These are phyloP conservation scores for Vollenhovia emeryi DNA, from an alignment of 1,140 invertebrate genomes.

Conservation along the genomic window DNA sequence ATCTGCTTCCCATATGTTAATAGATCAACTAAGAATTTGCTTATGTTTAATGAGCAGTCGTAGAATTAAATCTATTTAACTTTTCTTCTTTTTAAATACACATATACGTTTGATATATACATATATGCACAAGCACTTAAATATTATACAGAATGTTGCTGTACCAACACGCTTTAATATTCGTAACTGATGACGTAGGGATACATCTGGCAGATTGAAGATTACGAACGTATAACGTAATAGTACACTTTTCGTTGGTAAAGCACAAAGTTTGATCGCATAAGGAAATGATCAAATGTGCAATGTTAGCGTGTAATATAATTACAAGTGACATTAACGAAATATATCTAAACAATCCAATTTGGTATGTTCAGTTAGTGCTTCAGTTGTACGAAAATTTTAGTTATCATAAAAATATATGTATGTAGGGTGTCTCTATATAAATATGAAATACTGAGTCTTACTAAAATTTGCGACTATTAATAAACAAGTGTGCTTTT, in stretches of 20 bases:
- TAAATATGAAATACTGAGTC: not conserved
- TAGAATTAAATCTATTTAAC: slow-evolving; percentile 8
- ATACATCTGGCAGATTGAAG: not conserved
- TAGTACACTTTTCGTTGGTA: not conserved
- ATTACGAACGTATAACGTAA: not conserved
- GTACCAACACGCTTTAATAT: not conserved
- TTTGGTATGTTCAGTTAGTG: not conserved
- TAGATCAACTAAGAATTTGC: not conserved
- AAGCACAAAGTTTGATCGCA: not conserved
- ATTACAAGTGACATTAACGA: not conserved
- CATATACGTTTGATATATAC: not conserved
- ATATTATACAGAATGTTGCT: not conserved
- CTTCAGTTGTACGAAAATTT: not conserved
- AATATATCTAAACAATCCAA: not conserved
- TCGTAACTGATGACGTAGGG: not conserved
- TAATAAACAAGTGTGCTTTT: not conserved
- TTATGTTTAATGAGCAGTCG: not conserved
- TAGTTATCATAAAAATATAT: not conserved
- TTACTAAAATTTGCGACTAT: not conserved
- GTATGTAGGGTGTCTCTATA: not conserved
- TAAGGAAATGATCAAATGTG: not conserved
- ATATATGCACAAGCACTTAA: not conserved
- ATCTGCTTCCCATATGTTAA: too few relatives aligned
- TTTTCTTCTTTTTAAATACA: not conserved
- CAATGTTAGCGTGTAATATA: not conserved